Percentiles rank a stretch among this genome's conserved stretches.
These are phyloP conservation scores for Apteryx owenii DNA, from an alignment of 2,113 vertebrate species.

Conservation along the genomic window DNA sequence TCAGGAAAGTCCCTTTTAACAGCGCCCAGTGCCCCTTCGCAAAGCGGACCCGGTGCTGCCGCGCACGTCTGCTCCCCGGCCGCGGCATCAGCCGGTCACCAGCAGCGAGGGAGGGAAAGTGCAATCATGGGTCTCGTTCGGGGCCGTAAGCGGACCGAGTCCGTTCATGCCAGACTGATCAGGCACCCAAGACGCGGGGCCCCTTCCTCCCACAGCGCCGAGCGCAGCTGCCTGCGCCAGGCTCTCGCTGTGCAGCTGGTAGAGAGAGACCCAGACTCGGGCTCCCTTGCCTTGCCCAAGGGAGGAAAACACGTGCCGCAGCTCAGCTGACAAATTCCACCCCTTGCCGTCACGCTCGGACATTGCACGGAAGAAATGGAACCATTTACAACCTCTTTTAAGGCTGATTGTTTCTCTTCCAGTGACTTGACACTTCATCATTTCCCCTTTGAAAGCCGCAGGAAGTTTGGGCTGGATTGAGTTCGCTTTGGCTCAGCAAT, in stretches of 20 bases:
- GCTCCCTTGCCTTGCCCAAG: background rate
- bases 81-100: fast-evolving
- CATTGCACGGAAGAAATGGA: fast-evolving
- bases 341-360: background rate
- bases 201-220: background rate
- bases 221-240: background rate
- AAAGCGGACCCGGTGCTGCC: too few species aligned
- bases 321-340: background rate
- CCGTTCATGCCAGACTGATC: fast-evolving
- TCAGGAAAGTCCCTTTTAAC: background rate
- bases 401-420: fast-evolving
- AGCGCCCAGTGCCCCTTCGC: fast-evolving
- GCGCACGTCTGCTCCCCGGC: fast-evolving
- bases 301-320: fast-evolving
- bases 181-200: fast-evolving
- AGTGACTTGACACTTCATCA: background rate
- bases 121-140: too few species aligned
- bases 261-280: background rate
- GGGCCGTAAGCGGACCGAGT: fast-evolving
- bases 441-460: background rate
- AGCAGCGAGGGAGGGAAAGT: too few species aligned
- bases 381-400: background rate
- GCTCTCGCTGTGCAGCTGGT: background rate
- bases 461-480: background rate
- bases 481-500: fast-evolving